Base-by-base conservation (phyloP, 30 jellyfish, hydroid and myxozoan genomes). In the Pelagia noctiluca region DNA sequence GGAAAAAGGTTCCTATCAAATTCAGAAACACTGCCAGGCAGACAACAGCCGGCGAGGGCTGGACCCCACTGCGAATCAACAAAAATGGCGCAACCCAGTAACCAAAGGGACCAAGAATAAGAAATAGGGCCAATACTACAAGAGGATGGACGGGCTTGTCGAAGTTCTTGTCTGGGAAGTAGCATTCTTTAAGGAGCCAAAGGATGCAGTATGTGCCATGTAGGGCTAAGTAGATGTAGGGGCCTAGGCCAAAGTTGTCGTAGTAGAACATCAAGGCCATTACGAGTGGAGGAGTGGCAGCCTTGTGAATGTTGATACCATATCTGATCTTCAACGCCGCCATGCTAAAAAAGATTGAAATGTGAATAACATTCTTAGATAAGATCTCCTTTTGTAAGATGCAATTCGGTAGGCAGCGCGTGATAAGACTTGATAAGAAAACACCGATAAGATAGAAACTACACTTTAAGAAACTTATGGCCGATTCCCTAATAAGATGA, bases 1-100 rank as follows among this genome's bases (percentile, higher is more conserved):
- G 97, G 52, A 80, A 73, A 71, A 88, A 88, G 8, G 61, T 63
- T 2, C 97, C 97, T 19, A 79, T 36, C 10, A 64, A 30, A 42
- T 35, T 5, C 57, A 72, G 48, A 28, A 57, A 79, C 10, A 88
- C 77, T 3, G 94, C 84, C 16, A 81, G 47, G 34, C 69, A 76
- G 29, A 80, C 64, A 18, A 47, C 53, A 4, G 75, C 30, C 38
- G 88, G 85, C 25, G 84, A n/a, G 32, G 97, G 97, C 49, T 68
- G 94, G n/a, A 31, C 64, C 18, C 82, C 86, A 29, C 80, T 73
- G 5, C 88, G 54, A 8, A 79, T 50, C 46, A 88, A 24, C 75
- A 88, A 47, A 57, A 26, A 69, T 1, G 97, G 97, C 57, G 97
- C 93, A 18, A 80, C 50, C 97, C 97, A 88, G 52, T 88, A 88